Evolutionary conservation across 2,113 vertebrate genomes (phyloP).

Genomic region (Nibea albiflora): DNA sequence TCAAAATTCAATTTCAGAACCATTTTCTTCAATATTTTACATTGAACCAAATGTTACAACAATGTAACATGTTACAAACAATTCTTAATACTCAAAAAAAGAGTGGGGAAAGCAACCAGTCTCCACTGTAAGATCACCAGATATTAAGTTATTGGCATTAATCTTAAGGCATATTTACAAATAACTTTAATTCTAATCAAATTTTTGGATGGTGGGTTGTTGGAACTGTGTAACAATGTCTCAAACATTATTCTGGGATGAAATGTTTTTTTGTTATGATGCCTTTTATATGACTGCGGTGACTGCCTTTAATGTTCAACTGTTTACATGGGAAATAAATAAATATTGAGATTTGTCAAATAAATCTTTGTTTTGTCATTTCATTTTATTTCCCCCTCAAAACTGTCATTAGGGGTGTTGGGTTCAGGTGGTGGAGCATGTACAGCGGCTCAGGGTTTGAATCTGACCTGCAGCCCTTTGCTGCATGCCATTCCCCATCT

Average conservation of each 20-base stretch:
- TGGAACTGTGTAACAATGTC: not conserved
- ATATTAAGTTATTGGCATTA: not conserved
- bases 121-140: not conserved
- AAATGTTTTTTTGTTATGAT: not conserved
- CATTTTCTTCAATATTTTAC: not conserved
- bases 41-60: not conserved
- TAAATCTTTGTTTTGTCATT: not conserved
- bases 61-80: no score
- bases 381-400: no score
- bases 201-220: not conserved
- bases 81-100: not conserved
- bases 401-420: no score
- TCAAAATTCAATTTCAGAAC: not conserved
- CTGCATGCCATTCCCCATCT: no score
- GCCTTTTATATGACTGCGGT: not conserved
- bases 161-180: not conserved
- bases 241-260: not conserved
- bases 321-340: slow-evolving; percentile 23
- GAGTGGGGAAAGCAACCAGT: not conserved
- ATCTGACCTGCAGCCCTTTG: no score
- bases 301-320: not conserved
- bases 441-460: no score
- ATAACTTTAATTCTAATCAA: not conserved
- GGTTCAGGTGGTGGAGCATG: no score
- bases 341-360: not conserved